Base-by-base conservation (phyloP, 2,888 invertebrate species). In the Brenthis hecate region DNA sequence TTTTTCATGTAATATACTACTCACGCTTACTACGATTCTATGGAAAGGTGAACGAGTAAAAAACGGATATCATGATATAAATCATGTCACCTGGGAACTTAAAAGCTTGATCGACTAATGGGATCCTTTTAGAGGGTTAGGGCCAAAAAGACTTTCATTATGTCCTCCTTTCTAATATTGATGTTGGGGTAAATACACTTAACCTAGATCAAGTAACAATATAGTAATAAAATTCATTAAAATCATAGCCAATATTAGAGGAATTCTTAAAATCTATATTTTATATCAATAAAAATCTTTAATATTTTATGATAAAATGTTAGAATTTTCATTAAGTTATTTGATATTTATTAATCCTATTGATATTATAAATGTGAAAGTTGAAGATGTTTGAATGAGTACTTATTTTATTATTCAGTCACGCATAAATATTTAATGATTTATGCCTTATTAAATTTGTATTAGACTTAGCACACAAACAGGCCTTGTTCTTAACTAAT, bases 61-160 rank as follows among this genome's bases (percentile, higher is more conserved):
- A 58, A 51, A 51, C 50, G 36, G n/a, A 50, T 36, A 55, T 56
- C 64, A 64, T 58, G 64, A 43, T 53, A 58, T 64, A 68, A 64
- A 60, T 50, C 63, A 68, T 50, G 68, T 64, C 58, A 56, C 53
- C 28, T 36, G 55, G 32, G 58, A 55, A 50, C 58, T 65, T 55
- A 16, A 65, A 58, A 60, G 55, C 60, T 36, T 6, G 16, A 36
- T 58, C 50, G 36, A 36, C 66, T 66, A 66, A 66, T 60, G 54
- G 54, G 55, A 60, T 47, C 36, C 50, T 55, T 65, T 65, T 56
- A 65, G 48, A 60, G 65, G 65, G 55, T 65, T 23, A 28, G 36
- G 51, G 13, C 56, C 23, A 36, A 55, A 60, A 65, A 68, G 8
- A 58, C 60, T 56, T 56, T 47, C 48, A 60, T 16, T 56, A 60